Evolutionary conservation across 2,113 vertebrate species (phyloP).

Genomic region (Callithrix jacchus): DNA sequence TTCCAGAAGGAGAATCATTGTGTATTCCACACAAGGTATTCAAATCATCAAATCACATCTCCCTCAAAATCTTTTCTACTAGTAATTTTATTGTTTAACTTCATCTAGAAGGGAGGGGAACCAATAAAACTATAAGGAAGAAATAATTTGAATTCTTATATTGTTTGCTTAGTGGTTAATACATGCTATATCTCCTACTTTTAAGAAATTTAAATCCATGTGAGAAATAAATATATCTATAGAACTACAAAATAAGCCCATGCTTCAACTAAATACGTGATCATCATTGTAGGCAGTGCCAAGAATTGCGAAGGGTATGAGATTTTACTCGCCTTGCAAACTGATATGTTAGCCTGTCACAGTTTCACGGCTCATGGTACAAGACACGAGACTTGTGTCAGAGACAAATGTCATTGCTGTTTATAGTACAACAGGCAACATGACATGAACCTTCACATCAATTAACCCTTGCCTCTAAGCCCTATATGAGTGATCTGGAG

Average conservation of each 20-base stretch:
- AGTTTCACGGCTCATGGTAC: background rate
- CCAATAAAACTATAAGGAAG: background rate
- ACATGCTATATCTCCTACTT: background rate
- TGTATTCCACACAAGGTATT: background rate
- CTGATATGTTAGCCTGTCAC: background rate
- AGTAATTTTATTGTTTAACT: background rate
- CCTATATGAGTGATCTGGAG: rapidly evolving
- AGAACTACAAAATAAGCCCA: background rate
- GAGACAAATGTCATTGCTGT: background rate
- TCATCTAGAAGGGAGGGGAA: background rate
- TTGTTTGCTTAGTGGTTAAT: background rate
- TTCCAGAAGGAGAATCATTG: background rate
- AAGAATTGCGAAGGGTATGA: background rate
- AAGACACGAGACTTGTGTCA: background rate
- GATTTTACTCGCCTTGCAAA: background rate
- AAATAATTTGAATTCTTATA: background rate
- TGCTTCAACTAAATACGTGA: background rate
- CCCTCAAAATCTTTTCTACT: background rate
- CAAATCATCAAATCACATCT: background rate
- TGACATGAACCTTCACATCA: background rate
- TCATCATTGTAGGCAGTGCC: background rate
- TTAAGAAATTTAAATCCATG: background rate
- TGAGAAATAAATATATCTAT: background rate
- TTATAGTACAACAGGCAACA: background rate
- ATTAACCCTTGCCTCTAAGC: background rate